phyloP scores from a whole-genome alignment of 2,797 vertebrate genomes.

The Stomatorhinus walkeri region DNA sequence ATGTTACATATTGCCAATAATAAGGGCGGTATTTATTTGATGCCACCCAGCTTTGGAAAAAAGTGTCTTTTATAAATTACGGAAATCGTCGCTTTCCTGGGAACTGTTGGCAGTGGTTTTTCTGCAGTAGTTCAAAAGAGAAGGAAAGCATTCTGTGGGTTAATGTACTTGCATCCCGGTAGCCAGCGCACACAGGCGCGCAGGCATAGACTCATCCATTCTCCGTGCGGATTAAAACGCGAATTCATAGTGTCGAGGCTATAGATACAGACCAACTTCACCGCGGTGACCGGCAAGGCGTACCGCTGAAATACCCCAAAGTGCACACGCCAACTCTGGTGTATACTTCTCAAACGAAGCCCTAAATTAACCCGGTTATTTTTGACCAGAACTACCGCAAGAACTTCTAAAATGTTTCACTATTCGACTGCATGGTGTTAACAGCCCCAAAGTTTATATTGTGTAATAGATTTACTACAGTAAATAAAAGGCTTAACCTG shows the following conservation, averaged over 20 bases:
- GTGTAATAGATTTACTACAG: not conserved
- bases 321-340: not conserved
- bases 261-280: not conserved
- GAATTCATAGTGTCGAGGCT: not conserved
- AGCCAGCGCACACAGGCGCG: not conserved
- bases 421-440: not conserved
- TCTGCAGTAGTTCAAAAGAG: constrained; percentile 6
- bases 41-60: not conserved
- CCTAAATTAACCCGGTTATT: constrained; percentile 23
- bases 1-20: not conserved
- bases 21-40: not conserved
- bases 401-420: not conserved
- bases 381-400: constrained; percentile 17
- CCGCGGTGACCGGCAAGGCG: too few relatives aligned
- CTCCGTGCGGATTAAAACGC: not conserved
- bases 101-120: not conserved
- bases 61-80: not conserved
- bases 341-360: constrained; percentile 4
- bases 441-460: not conserved
- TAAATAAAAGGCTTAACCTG: not conserved
- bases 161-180: not conserved
- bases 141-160: not conserved
- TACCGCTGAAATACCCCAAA: constrained; percentile 6
- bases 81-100: not conserved
- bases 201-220: not conserved